phyloP scores from a whole-genome alignment of 2,113 vertebrate species.

The Sinocyclocheilus rhinocerous region DNA sequence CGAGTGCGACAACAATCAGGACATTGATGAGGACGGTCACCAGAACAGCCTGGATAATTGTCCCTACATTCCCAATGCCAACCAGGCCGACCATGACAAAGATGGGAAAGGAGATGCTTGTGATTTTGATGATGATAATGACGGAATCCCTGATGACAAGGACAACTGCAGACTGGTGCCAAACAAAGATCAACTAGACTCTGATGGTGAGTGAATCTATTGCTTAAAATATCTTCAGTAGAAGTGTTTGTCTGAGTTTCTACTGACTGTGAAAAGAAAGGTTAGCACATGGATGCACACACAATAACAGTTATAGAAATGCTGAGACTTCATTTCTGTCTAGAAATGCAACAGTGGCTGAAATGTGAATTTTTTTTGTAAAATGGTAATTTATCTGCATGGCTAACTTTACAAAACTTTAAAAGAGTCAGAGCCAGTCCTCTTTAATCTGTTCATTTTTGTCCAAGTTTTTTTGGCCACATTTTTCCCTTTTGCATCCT shows the following conservation, averaged over 20 bases:
- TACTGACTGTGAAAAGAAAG: not conserved
- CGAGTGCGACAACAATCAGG: conserved; percentile 94
- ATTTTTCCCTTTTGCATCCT: not conserved
- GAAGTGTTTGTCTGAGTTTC: not conserved
- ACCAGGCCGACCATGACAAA: conserved; percentile 94
- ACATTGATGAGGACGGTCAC: conserved; percentile 96
- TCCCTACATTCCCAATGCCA: conserved; percentile 92
- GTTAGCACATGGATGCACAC: not conserved
- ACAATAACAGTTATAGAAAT: not conserved
- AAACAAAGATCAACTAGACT: conserved; percentile 88
- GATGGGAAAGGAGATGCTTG: conserved; percentile 95
- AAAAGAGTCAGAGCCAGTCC: not conserved
- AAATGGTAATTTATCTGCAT: not conserved
- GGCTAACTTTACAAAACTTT: not conserved
- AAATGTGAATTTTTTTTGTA: not conserved
- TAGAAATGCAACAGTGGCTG: not conserved
- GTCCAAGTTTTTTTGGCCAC: not conserved
- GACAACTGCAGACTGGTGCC: conserved; percentile 94
- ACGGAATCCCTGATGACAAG: conserved; percentile 91
- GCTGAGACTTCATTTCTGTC: too few species aligned
- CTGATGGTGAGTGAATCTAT: conserved; percentile 80
- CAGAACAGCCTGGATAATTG: conserved; percentile 99
- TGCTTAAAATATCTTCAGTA: not conserved
- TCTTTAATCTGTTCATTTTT: not conserved
- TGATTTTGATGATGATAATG: conserved; percentile 93